Evolutionary conservation across 2,113 vertebrate genomes (phyloP).

Genomic region (Nymphicus hollandicus): DNA sequence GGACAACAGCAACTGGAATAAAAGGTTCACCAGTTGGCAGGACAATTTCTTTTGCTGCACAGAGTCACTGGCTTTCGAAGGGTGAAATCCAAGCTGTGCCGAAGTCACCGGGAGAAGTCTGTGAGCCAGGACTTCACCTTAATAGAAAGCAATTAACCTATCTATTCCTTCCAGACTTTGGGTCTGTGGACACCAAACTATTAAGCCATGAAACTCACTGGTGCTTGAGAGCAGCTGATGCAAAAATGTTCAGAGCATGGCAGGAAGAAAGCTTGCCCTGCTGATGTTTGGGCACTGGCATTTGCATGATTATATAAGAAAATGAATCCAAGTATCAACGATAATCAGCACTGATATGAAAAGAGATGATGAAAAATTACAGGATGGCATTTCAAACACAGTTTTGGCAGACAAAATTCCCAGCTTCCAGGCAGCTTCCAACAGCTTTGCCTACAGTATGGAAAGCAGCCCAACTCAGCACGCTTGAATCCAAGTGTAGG

Average conservation of each 20-base stretch:
- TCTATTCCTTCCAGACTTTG: background rate
- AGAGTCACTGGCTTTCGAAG: background rate
- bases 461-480: background rate
- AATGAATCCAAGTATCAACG: background rate
- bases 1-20: background rate
- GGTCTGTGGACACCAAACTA: background rate
- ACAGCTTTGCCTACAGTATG: background rate
- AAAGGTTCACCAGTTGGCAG: constrained; percentile 39
- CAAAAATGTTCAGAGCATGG: background rate
- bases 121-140: constrained; percentile 28
- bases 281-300: background rate
- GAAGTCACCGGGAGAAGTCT: constrained; percentile 24
- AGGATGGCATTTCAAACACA: background rate
- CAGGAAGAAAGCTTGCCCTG: background rate
- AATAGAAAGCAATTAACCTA: constrained; percentile 56
- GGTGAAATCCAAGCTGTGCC: constrained; percentile 21
- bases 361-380: constrained; percentile 16
- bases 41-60: constrained; percentile 20
- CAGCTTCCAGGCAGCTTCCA: background rate
- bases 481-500: background rate
- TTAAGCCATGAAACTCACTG: background rate
- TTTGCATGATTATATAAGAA: background rate
- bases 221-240: background rate
- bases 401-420: background rate
- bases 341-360: constrained; percentile 10